A percentile compares a stretch with the other conserved stretches of the same genome.
Evolutionary conservation across 2,888 invertebrate genomes (phyloP).

Genomic region (Troides aeacus): DNA sequence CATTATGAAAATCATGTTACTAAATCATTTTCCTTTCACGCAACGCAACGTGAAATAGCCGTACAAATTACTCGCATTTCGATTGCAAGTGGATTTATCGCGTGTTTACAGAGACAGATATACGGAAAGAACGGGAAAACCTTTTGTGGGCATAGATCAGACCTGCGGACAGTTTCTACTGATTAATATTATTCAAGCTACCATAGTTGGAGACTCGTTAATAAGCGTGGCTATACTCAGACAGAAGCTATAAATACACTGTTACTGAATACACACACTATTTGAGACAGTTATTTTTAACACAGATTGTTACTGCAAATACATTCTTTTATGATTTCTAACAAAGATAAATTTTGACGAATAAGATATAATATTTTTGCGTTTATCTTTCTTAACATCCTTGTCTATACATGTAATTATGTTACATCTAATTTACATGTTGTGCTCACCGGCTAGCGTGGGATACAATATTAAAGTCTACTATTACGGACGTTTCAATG

Average conservation of each 20-base stretch:
- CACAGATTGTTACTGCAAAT: no score
- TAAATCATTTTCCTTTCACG: conserved; percentile 28
- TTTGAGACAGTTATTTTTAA: no score
- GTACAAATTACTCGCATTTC: conserved; percentile 28
- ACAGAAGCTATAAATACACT: conserved; percentile 1
- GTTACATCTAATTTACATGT: no score
- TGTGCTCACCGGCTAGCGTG: no score
- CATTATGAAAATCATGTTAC: conserved; percentile 13
- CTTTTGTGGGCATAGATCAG: conserved; percentile 29
- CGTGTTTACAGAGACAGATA: conserved; percentile 26
- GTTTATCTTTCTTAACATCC: no score
- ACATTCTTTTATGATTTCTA: no score
- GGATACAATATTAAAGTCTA: no score
- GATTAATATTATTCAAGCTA: conserved; percentile 24
- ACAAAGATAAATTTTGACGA: no score
- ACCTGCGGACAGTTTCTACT: conserved; percentile 20
- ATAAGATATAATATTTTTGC: no score
- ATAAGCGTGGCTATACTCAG: conserved; percentile 6
- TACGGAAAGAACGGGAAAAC: conserved; percentile 28
- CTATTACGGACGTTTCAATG: no score
- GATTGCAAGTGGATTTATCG: conserved; percentile 29
- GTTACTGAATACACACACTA: background rate
- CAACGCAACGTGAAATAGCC: conserved; percentile 17
- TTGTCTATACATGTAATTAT: no score
- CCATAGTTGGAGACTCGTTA: conserved; percentile 21